Percentiles rank a stretch among this genome's conserved stretches.
These are phyloP conservation scores for Leuciscus idus DNA, from an alignment of 2,113 vertebrate species.

Conservation along the genomic window DNA sequence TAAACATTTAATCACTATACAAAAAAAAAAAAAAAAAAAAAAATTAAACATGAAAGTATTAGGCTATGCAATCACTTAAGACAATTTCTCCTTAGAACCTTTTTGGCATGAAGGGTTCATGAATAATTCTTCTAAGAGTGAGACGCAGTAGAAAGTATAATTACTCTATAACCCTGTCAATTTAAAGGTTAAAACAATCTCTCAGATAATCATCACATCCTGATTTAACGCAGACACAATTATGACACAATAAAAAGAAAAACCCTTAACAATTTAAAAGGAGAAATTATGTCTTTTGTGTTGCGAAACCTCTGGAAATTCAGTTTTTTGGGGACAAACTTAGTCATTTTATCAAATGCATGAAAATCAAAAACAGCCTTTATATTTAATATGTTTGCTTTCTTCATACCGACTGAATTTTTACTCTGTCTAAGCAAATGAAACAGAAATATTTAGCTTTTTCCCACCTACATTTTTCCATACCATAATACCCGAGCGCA, in stretches of 20 bases:
- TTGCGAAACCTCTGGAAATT: not conserved
- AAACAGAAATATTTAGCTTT: not conserved
- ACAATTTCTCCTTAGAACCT: no score
- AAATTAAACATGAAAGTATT: no score
- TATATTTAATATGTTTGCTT: not conserved
- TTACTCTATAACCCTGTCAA: not conserved
- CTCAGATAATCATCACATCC: not conserved
- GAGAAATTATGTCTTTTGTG: not conserved
- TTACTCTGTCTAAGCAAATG: not conserved
- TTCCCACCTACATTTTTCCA: not conserved
- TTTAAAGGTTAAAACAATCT: not conserved
- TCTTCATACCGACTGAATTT: not conserved
- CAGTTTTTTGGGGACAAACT: not conserved
- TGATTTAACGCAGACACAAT: not conserved
- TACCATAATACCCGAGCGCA: not conserved
- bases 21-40: rapidly evolving
- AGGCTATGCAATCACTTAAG: no score
- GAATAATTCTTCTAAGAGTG: no score
- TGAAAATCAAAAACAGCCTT: not conserved
- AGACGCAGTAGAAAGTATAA: not conserved
- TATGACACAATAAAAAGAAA: no score
- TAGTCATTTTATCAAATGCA: not conserved
- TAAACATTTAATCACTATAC: no score
- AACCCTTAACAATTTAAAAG: not conserved
- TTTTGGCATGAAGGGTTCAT: no score